Evolutionary conservation across 1,140 invertebrate species (phyloP).

Genomic region (Monochamus saltuarius): DNA sequence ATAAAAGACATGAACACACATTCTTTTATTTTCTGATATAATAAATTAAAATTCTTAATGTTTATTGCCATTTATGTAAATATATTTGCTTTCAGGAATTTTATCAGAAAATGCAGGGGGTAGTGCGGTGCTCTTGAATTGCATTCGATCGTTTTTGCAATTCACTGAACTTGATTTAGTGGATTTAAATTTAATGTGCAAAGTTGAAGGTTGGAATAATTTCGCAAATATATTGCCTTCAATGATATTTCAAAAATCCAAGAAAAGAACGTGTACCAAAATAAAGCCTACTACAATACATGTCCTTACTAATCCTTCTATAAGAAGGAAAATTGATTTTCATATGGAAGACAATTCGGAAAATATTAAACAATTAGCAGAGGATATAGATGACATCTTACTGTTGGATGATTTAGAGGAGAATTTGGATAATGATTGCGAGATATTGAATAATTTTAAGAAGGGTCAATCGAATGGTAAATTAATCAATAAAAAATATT

Average conservation of each 20-base stretch:
- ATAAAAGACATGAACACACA: too few species aligned
- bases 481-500: too few species aligned
- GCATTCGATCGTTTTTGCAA: slow-evolving; percentile 8
- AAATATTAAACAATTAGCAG: too few species aligned
- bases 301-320: background rate
- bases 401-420: too few species aligned
- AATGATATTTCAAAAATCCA: slow-evolving; percentile 9
- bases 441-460: too few species aligned
- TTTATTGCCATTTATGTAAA: too few species aligned
- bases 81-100: background rate
- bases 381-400: too few species aligned
- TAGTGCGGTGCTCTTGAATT: slow-evolving; percentile 5
- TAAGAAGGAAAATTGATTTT: slow-evolving; percentile 15
- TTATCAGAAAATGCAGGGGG: slow-evolving; percentile 1
- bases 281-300: background rate
- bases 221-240: slow-evolving; percentile 1
- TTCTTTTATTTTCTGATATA: too few species aligned
- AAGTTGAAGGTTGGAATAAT: background rate
- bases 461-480: too few species aligned
- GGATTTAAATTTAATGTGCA: background rate
- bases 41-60: too few species aligned
- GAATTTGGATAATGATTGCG: too few species aligned
- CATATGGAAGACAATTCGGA: too few species aligned
- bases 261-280: slow-evolving; percentile 3
- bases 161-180: slow-evolving; percentile 13